Conservation (phyloP, 2,113 vertebrate genomes). For the Hyla sarda region DNA sequence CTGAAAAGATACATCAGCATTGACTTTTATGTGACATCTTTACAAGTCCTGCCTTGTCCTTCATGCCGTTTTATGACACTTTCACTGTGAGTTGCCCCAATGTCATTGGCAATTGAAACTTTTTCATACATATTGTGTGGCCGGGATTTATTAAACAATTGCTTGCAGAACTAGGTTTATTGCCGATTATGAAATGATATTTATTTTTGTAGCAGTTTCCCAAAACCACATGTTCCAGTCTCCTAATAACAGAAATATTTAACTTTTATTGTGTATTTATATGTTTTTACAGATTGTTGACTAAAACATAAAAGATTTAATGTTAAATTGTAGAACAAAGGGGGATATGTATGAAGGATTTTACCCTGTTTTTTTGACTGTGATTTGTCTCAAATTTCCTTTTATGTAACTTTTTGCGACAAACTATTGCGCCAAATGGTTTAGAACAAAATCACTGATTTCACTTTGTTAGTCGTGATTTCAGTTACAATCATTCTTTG, state of each 20-base stretch:
- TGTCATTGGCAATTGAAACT: conserved; percentile 35
- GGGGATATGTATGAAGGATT: no score
- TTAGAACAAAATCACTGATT: no score
- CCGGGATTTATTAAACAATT: background rate
- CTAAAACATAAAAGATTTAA: background rate
- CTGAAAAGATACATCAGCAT: conserved; percentile 61
- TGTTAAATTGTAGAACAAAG: no score
- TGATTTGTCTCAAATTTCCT: no score
- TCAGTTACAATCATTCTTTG: no score
- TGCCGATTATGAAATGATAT: background rate
- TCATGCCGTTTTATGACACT: conserved; percentile 56
- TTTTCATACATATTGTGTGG: background rate
- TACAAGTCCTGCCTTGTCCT: conserved; percentile 52
- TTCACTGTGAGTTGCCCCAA: conserved; percentile 50
- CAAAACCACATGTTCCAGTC: no score
- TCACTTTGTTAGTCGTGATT: no score
- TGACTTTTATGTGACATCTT: conserved; percentile 62
- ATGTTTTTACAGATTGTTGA: background rate
- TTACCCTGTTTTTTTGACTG: no score
- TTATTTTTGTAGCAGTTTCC: background rate
- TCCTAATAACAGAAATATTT: background rate
- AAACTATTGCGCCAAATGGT: no score
- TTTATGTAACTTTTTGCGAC: no score
- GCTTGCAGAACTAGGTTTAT: background rate
- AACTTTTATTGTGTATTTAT: background rate